phyloP scores from a whole-genome alignment of 1,140 invertebrate species.

The Bombus affinis region DNA sequence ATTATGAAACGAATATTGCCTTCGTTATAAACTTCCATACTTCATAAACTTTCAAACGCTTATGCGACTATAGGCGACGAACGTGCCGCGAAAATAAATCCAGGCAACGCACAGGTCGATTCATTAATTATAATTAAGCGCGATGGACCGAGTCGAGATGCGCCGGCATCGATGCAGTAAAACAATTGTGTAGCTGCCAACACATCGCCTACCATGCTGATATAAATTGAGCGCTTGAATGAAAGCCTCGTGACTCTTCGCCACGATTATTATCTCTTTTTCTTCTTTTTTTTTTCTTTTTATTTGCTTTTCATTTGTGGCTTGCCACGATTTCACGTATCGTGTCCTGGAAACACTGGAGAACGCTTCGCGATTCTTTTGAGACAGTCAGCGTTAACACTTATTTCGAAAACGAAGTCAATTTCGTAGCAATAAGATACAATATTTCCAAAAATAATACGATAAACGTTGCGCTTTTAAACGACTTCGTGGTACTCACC shows the following conservation, averaged over 20 bases:
- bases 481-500: slow-evolving; percentile 61
- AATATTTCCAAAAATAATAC: neutral
- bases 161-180: neutral
- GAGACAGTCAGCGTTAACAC: no score
- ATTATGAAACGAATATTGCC: neutral
- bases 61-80: neutral
- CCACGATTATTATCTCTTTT: neutral
- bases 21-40: neutral
- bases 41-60: no score
- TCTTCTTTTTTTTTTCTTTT: neutral
- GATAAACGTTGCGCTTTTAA: neutral
- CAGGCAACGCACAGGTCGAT: neutral
- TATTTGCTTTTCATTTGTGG: neutral
- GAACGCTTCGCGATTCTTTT: neutral
- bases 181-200: slow-evolving; percentile 7
- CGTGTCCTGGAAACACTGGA: fast-evolving
- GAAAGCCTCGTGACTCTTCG: slow-evolving; percentile 25
- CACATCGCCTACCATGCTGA: neutral
- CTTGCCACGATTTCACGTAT: neutral
- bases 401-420: neutral
- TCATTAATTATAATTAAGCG: slow-evolving; percentile 39
- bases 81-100: neutral
- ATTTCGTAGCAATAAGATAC: no score
- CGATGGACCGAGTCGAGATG: slow-evolving; percentile 1
- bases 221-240: slow-evolving; percentile 30